Evolutionary conservation across 2,888 invertebrate genomes (phyloP).

Genomic region (Machimus rusticus): DNA sequence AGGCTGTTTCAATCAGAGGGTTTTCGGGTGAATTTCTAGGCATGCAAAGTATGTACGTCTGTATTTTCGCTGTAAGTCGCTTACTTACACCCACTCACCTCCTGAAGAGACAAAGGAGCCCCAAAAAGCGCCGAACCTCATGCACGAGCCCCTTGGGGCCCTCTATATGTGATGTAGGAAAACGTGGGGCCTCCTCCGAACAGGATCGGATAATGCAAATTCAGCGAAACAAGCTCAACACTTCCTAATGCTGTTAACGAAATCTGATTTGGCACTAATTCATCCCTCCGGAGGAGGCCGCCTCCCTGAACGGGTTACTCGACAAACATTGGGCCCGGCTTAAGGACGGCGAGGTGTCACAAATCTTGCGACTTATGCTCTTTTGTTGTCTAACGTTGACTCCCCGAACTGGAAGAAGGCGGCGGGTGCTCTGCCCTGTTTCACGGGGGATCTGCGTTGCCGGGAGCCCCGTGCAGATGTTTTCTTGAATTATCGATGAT

Average conservation of each 20-base stretch:
- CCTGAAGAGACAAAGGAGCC: neutral
- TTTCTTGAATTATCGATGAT: neutral
- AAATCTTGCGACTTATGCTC: slow-evolving; percentile 11
- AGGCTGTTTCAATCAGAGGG: neutral
- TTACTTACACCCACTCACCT: neutral
- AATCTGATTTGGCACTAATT: slow-evolving; percentile 29
- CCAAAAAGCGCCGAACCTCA: neutral
- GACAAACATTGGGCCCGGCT: slow-evolving; percentile 1
- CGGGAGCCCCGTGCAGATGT: neutral
- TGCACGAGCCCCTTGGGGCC: neutral
- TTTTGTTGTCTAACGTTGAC: slow-evolving; percentile 15
- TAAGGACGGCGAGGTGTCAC: neutral
- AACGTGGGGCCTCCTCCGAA: neutral
- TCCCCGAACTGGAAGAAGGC: neutral
- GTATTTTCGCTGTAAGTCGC: neutral
- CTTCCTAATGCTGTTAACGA: slow-evolving; percentile 20
- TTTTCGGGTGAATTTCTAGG: neutral
- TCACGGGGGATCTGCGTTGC: neutral
- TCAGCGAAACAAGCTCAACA: slow-evolving; percentile 11
- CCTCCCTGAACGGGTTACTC: neutral
- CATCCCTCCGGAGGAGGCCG: neutral
- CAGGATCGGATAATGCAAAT: slow-evolving; percentile 16
- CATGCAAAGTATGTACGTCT: neutral
- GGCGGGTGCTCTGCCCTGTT: neutral
- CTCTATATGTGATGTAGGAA: neutral